Percentiles rank a stretch among this genome's conserved stretches.
Conservation (phyloP, 1,140 invertebrate species). For the Drosophila parabipectinata region DNA sequence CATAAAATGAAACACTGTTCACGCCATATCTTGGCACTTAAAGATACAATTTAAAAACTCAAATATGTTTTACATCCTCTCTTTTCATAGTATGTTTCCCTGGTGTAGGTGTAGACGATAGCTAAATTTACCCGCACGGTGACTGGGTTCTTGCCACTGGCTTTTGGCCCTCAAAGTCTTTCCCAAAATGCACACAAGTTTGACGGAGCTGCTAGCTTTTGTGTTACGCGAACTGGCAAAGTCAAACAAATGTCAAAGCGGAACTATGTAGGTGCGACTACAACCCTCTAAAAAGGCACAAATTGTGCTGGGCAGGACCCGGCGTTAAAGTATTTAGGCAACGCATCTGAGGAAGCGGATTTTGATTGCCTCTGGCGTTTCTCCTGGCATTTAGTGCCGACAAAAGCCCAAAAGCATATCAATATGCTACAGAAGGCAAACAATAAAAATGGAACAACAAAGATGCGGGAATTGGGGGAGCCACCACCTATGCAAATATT, state of each 20-base stretch:
- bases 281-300: not conserved
- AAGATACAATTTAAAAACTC: too few relatives aligned
- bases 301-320: slow-evolving; percentile 20
- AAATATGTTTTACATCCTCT: not conserved
- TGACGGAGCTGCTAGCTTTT: slow-evolving; percentile 5
- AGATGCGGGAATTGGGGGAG: not conserved
- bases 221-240: slow-evolving; percentile 24
- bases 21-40: too few relatives aligned
- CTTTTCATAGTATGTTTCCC: not conserved
- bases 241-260: slow-evolving; percentile 57
- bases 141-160: not conserved
- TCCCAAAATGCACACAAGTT: slow-evolving; percentile 21
- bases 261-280: slow-evolving; percentile 1
- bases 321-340: slow-evolving; percentile 54
- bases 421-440: slow-evolving; percentile 47
- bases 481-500: slow-evolving; percentile 67
- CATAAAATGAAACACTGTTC: too few relatives aligned
- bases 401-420: slow-evolving; percentile 57
- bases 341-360: slow-evolving; percentile 12
- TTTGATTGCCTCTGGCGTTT: slow-evolving; percentile 38
- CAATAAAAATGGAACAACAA: slow-evolving; percentile 1
- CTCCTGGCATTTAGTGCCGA: slow-evolving; percentile 47
- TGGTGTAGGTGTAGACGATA: not conserved
- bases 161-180: slow-evolving; percentile 18
- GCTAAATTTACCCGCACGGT: slow-evolving; percentile 3